phyloP scores from a whole-genome alignment of 2,113 vertebrate genomes.

The Irena cyanogastra region DNA sequence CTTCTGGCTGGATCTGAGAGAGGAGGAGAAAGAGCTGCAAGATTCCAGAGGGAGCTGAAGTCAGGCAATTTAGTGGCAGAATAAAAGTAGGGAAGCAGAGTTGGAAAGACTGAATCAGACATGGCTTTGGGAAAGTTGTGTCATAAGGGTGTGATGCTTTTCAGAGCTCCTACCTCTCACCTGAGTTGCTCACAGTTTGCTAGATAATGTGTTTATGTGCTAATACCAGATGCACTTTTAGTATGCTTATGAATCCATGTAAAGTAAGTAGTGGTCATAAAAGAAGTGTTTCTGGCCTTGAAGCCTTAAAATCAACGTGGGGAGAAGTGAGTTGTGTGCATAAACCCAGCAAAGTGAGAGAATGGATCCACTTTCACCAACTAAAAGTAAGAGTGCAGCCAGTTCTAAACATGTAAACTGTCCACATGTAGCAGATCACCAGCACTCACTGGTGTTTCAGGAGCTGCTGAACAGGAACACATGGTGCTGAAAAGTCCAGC shows the following conservation, averaged over 20 bases:
- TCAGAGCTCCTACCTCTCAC: background rate
- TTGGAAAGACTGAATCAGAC: background rate
- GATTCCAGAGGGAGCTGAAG: background rate
- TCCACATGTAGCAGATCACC: background rate
- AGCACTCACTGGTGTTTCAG: background rate
- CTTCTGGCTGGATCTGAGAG: background rate
- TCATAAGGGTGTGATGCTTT: background rate
- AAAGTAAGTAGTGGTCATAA: background rate
- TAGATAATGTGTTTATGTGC: background rate
- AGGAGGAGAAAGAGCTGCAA: background rate
- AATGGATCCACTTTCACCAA: background rate
- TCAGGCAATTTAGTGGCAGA: background rate
- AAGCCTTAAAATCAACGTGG: background rate
- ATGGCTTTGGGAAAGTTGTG: background rate
- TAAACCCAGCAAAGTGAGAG: background rate
- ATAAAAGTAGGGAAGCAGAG: background rate
- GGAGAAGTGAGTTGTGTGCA: background rate
- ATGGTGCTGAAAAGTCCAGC: background rate
- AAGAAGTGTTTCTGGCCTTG: background rate
- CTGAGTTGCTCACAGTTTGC: background rate
- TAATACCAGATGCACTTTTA: background rate
- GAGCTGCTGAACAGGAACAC: background rate
- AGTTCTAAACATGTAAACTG: background rate
- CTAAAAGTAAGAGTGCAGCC: background rate
- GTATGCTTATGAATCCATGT: background rate